Evolutionary conservation across 1,140 invertebrate genomes (phyloP).

Genomic region (Drosophila saltans): DNA sequence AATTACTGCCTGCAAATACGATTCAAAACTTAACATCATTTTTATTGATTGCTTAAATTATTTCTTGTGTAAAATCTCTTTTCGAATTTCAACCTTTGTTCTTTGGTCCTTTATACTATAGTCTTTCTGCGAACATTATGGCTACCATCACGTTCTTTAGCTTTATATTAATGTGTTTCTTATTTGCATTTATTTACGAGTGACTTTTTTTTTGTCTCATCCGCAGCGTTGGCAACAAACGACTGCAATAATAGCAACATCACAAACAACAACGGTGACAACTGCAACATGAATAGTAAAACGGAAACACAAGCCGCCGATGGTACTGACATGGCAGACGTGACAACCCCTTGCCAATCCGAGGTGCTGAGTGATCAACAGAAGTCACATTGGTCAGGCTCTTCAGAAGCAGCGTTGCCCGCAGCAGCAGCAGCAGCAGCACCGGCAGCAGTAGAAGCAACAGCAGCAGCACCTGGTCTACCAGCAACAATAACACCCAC

Average conservation of each 20-base stretch:
- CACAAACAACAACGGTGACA: constrained; percentile 28
- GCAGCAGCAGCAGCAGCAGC: constrained; percentile 5
- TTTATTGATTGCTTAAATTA: too few relatives aligned
- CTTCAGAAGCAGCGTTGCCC: too few relatives aligned
- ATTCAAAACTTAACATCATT: too few relatives aligned
- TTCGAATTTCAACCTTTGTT: neutral
- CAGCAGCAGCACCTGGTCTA: constrained; percentile 20
- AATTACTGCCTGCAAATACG: too few relatives aligned
- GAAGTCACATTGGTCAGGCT: neutral
- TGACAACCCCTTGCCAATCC: constrained; percentile 39
- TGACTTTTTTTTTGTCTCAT: constrained; percentile 66
- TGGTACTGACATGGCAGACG: constrained; percentile 47
- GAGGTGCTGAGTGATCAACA: constrained; percentile 2
- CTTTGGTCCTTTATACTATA: neutral
- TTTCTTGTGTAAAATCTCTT: too few relatives aligned
- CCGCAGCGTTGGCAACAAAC: constrained; percentile 59
- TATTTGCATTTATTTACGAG: constrained; percentile 28
- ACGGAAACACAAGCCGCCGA: constrained; percentile 25
- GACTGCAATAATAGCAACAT: constrained; percentile 49
- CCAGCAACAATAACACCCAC: constrained; percentile 34
- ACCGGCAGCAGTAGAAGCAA: constrained; percentile 8
- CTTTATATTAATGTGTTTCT: constrained; percentile 1
- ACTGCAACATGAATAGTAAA: constrained; percentile 9
- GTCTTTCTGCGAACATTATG: neutral
- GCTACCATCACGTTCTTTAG: neutral